Evolutionary conservation across 2,888 invertebrate genomes (phyloP), one percentile per base, ranked within the genome.

Genomic region (Acanthosepion esculentum): DNA sequence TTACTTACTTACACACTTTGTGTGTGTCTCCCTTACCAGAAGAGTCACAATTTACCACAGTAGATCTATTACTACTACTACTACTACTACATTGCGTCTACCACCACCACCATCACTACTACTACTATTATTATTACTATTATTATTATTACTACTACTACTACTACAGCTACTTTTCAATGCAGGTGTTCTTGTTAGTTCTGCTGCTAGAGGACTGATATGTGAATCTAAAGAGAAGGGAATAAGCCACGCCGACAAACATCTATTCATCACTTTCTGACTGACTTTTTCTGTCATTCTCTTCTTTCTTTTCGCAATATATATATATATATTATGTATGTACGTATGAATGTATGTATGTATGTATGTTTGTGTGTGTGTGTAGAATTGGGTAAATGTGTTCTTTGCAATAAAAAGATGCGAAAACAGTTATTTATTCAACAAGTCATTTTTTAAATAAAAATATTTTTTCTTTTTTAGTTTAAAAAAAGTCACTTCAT

Each of bases 11-110:
- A 78, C 78, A 78, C 78, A 78, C 78, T 78, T 78, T 78, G 78
- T n/a, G 78, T 78, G n/a, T 78, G n/a, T 78, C 78, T 64, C 78
- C 78, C n/a, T 78, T 78, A 78, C 78, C 78, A 78, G 78, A 78
- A n/a, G 78, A 78, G 78, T 78, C 78, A 12, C 12, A n/a, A n/a
- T 78, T 78, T 78, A 78, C 78, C 78, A 78, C 78, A 78, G 78
- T 78, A 29, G n/a, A 78, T 78, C 78, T 78, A n/a, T 78, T 12
- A n/a, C 78, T n/a, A n/a, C 78, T 78, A 78, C 78, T 78, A 78
- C 78, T 15, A 78, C 78, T 15, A 78, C 78, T 15, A 78, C 64
- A 26, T 26, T 23, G 26, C 26, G 23, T 23, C 64, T 26, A 26
- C 64, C 26, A 23, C 26, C 64, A 64, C 64, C 64, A 64, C 64